Conservation (phyloP, 2,888 invertebrate species). For the Epirrita christyi region DNA sequence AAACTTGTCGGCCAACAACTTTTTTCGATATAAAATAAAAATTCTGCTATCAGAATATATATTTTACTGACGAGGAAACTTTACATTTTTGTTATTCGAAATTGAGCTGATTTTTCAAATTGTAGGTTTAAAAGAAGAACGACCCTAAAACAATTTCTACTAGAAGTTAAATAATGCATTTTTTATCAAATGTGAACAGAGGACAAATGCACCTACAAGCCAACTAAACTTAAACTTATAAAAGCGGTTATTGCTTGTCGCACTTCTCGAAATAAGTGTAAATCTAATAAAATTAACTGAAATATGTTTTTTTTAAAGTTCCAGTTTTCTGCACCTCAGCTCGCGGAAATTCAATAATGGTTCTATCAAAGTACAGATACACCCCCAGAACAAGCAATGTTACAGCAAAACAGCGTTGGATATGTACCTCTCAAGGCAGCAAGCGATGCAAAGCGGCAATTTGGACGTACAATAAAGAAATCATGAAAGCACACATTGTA, state of each 20-base stretch:
- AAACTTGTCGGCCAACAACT: slow-evolving; percentile 15
- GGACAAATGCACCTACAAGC: too few species aligned
- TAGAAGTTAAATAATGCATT: too few species aligned
- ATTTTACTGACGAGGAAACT: background rate
- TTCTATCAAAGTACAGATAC: slow-evolving; percentile 6
- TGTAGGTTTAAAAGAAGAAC: too few species aligned
- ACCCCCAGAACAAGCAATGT: background rate
- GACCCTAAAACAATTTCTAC: too few species aligned
- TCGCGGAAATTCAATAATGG: slow-evolving; percentile 5
- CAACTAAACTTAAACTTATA: too few species aligned
- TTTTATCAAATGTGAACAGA: too few species aligned
- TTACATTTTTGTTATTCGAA: too few species aligned
- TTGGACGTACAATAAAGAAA: background rate
- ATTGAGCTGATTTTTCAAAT: too few species aligned
- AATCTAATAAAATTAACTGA: too few species aligned
- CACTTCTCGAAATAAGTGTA: too few species aligned
- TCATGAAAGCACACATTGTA: slow-evolving; percentile 11
- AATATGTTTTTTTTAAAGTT: background rate
- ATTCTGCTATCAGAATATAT: slow-evolving; percentile 20
- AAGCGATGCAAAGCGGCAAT: slow-evolving; percentile 12
- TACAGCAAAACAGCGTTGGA: background rate
- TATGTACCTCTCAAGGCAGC: slow-evolving; percentile 11
- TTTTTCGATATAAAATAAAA: slow-evolving; percentile 10
- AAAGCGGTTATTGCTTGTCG: too few species aligned
- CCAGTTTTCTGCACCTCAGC: slow-evolving; percentile 7